Evolutionary conservation across 1,140 invertebrate species (phyloP), one percentile per base, ranked within the genome.

Genomic region (Drosophila subpulchrella): DNA sequence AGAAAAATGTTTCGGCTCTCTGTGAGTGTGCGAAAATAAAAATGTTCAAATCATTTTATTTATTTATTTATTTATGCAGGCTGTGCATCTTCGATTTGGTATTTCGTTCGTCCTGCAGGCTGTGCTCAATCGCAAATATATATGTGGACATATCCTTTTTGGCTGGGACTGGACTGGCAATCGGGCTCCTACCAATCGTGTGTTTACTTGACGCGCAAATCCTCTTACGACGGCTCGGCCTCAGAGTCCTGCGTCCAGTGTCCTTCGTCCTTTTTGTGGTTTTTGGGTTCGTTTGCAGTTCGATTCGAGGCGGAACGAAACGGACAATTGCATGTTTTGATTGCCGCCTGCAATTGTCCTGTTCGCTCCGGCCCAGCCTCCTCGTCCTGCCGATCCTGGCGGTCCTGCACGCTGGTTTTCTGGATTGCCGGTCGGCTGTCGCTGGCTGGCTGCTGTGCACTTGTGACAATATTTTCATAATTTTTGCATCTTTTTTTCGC

Each of bases 391-490:
- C 42, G 58, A 48, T 65, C 62, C 54, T 66, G 48, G 15, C 61
- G 24, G 41, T 57, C 60, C 60, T 58, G 47, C 24, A 46, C 20
- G 39, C 55, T 54, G 50, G 41, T 56, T 50, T 8, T 27, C 27
- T 27, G 8, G 42, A 11, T 46, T 60, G 17, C 48, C 27, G 42
- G 55, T 15, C 27, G 27, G 0, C 27, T 3, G 27, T 34, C 8
- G 32, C 32, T 34, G 32, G 47, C 42, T 53, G 32, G 61, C 73
- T 71, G 70, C 78, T 75, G 66, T 78, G 84, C 84, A 89, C 84
- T 89, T 89, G 84, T 89, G 84, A 89, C 84, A 89, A 89, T 89
- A 89, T 89, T 89, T 89, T 89, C 84, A 89, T 89, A 89, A 89
- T 89, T 89, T 89, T 89, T 89, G 84, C 84, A 89, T 89, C 62